Evolutionary conservation across 2,888 invertebrate genomes (phyloP).

Genomic region (Heliconius erato): DNA sequence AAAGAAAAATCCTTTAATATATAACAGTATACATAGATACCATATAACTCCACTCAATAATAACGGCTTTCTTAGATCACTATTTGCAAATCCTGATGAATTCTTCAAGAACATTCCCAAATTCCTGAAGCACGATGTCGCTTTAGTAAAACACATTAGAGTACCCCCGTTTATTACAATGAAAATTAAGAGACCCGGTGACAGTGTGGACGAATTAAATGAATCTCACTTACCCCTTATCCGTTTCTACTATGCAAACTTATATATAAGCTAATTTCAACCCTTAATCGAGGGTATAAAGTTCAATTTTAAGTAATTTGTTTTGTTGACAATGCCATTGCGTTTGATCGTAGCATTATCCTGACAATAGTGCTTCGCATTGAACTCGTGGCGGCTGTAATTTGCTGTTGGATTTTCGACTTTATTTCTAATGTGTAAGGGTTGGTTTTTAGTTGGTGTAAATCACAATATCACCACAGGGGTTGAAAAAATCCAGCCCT

Average conservation of each 20-base stretch:
- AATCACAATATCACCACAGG: slow-evolving; percentile 78
- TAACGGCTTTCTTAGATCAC: background rate
- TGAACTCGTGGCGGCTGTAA: slow-evolving; percentile 78
- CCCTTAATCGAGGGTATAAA: slow-evolving; percentile 53
- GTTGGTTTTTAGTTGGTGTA: slow-evolving; percentile 60
- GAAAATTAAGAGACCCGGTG: slow-evolving; percentile 81
- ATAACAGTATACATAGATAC: background rate
- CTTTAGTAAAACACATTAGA: slow-evolving; percentile 54
- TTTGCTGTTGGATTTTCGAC: slow-evolving; percentile 59
- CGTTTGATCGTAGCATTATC: slow-evolving; percentile 84
- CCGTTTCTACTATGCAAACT: slow-evolving; percentile 60
- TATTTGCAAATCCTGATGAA: slow-evolving; percentile 38
- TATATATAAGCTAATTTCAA: slow-evolving; percentile 52
- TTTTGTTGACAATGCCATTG: slow-evolving; percentile 71
- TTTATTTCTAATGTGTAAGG: slow-evolving; percentile 59
- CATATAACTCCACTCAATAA: background rate
- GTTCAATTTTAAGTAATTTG: slow-evolving; percentile 52
- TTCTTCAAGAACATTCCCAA: slow-evolving; percentile 44
- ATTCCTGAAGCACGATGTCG: slow-evolving; percentile 49
- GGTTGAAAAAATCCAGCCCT: slow-evolving; percentile 81
- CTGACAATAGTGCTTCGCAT: slow-evolving; percentile 82
- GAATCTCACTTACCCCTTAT: slow-evolving; percentile 82
- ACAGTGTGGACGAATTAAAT: slow-evolving; percentile 83
- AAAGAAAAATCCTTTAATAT: background rate
- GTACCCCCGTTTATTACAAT: slow-evolving; percentile 61